phyloP scores from a whole-genome alignment of 2,113 vertebrate genomes.

The Macquaria ambigua region DNA sequence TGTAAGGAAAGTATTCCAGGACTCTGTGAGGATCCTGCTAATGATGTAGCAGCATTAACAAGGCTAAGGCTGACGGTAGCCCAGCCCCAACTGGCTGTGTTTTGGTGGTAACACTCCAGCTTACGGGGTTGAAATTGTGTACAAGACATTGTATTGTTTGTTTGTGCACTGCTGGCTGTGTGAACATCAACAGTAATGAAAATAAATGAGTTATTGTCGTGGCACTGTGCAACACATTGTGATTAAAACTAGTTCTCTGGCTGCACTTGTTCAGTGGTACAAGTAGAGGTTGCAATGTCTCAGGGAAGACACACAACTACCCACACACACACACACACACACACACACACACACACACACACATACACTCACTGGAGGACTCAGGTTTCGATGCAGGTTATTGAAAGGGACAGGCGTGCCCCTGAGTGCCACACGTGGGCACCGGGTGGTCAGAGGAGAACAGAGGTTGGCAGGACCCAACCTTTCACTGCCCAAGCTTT shows the following conservation, averaged over 20 bases:
- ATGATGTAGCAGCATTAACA: constrained; percentile 56
- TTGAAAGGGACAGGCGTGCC: constrained; percentile 81
- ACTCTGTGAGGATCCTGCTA: constrained; percentile 67
- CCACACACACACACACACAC: background rate
- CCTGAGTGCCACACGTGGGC: constrained; percentile 77
- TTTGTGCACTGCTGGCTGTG: constrained; percentile 16
- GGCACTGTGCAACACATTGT: constrained; percentile 17
- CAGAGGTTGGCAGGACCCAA: constrained; percentile 79
- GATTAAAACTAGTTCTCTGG: background rate
- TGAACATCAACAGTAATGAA: constrained; percentile 45
- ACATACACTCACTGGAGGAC: constrained; percentile 30
- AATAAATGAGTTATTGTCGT: constrained; percentile 44
- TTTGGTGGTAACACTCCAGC: constrained; percentile 43
- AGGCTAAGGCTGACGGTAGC: constrained; percentile 29
- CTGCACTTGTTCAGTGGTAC: constrained; percentile 19
- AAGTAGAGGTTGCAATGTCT: constrained; percentile 46
- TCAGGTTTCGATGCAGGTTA: constrained; percentile 75
- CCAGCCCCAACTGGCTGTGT: constrained; percentile 36
- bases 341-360: background rate
- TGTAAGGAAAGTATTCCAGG: constrained; percentile 77
- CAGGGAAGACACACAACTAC: constrained; percentile 17
- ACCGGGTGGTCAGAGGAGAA: constrained; percentile 78
- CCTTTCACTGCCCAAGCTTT: constrained; percentile 78
- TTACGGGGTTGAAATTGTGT: constrained; percentile 11
- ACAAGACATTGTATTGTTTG: constrained; percentile 42